phyloP scores from a whole-genome alignment of 2,888 invertebrate species.

The Acronicta alni region DNA sequence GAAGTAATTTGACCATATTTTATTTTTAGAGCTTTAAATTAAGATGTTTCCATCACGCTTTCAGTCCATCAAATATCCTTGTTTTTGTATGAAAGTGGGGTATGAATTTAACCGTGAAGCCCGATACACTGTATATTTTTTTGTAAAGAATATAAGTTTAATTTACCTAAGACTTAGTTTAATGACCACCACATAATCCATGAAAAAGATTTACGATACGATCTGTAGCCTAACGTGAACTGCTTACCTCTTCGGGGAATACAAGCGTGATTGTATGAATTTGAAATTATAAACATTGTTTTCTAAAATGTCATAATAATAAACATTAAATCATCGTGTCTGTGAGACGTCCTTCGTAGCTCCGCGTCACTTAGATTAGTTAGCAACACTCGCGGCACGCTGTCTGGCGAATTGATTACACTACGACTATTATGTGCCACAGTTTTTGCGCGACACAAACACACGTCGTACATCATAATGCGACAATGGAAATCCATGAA shows the following conservation, averaged over 20 bases:
- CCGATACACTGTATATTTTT: too few species aligned
- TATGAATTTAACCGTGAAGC: too few species aligned
- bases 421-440: constrained; percentile 64
- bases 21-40: constrained; percentile 3
- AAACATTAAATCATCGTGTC: neutral
- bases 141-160: too few species aligned
- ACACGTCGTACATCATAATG: constrained; percentile 50
- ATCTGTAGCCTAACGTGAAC: too few species aligned
- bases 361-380: constrained; percentile 67
- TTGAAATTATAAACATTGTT: too few species aligned
- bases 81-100: neutral
- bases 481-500: constrained; percentile 39
- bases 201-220: too few species aligned
- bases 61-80: neutral
- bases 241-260: too few species aligned
- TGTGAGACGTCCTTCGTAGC: constrained; percentile 63
- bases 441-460: constrained; percentile 72
- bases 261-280: too few species aligned
- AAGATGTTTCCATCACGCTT: neutral
- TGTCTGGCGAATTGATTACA: constrained; percentile 75
- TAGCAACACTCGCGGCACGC: constrained; percentile 81
- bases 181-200: too few species aligned
- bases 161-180: too few species aligned
- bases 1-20: constrained; percentile 11
- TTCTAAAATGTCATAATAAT: too few species aligned